These are phyloP conservation scores for Dolomedes plantarius DNA, from an alignment of 2,888 invertebrate species.

Conservation along the genomic window DNA sequence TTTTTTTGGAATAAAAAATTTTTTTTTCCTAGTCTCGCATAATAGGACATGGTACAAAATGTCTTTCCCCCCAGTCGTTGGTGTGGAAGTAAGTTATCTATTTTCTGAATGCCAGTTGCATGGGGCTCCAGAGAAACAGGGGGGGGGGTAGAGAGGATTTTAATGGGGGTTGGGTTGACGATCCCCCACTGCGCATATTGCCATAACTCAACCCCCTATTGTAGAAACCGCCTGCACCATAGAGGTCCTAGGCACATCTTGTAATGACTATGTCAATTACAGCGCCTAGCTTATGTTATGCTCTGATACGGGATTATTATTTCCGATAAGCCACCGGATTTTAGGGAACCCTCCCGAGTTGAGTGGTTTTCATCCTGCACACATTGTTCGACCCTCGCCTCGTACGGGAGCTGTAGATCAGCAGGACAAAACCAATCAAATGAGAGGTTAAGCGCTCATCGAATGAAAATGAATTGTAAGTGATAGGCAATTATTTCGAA, in stretches of 20 bases:
- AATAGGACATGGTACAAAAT: slow-evolving; percentile 49
- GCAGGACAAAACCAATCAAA: neutral
- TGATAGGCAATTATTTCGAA: no score
- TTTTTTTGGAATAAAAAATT: slow-evolving; percentile 1
- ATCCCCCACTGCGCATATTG: slow-evolving; percentile 60
- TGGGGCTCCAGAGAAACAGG: slow-evolving; percentile 14
- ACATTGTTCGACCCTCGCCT: slow-evolving; percentile 14
- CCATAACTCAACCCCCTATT: slow-evolving; percentile 67
- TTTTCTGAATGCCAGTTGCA: slow-evolving; percentile 70
- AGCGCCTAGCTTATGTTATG: slow-evolving; percentile 65
- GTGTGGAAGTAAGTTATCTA: slow-evolving; percentile 64
- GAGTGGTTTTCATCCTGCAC: slow-evolving; percentile 38
- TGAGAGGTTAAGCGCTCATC: neutral
- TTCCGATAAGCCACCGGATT: slow-evolving; percentile 69
- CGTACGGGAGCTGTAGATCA: neutral
- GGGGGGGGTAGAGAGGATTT: slow-evolving; percentile 32
- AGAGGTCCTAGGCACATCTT: slow-evolving; percentile 53
- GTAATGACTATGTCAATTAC: slow-evolving; percentile 72
- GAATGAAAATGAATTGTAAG: neutral
- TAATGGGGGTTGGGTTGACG: slow-evolving; percentile 23
- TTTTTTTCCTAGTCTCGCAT: slow-evolving; percentile 23
- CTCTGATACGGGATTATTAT: slow-evolving; percentile 68
- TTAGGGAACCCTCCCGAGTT: slow-evolving; percentile 22
- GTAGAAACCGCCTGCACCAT: slow-evolving; percentile 45
- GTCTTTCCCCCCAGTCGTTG: slow-evolving; percentile 35